Conservation (phyloP, 35 echinoderm and acorn worm species). For the Chiridota heheva region DNA sequence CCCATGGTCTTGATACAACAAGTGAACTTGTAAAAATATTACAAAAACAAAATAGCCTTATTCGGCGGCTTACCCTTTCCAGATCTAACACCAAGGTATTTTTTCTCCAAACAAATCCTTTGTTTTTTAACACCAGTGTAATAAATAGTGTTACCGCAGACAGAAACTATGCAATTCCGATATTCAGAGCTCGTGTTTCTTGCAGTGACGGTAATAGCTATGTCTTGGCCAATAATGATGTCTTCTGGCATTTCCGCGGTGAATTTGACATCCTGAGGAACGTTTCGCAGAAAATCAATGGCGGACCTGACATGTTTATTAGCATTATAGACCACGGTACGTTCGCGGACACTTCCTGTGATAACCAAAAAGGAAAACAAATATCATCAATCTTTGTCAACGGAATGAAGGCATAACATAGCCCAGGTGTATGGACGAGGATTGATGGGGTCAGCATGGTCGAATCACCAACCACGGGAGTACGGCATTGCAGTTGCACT, state of each 20-base stretch:
- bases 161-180: neutral
- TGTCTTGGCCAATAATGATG: slow-evolving; percentile 19
- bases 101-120: slow-evolving; percentile 1
- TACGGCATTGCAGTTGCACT: too few relatives aligned
- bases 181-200: neutral
- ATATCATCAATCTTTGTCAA: too few relatives aligned
- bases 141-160: neutral
- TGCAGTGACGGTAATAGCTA: neutral
- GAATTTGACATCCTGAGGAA: neutral
- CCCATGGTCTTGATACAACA: too few relatives aligned
- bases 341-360: neutral
- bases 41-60: too few relatives aligned
- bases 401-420: too few relatives aligned
- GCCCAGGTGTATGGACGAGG: too few relatives aligned
- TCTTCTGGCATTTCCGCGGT: slow-evolving; percentile 2
- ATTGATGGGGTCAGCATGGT: too few relatives aligned
- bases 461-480: too few relatives aligned
- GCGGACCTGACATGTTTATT: slow-evolving; percentile 23
- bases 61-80: slow-evolving; percentile 79
- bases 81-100: slow-evolving; percentile 21
- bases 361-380: too few relatives aligned
- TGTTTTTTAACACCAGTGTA: slow-evolving; percentile 21
- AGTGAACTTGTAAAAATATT: too few relatives aligned
- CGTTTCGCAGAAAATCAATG: neutral
- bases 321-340: neutral